phyloP scores from a whole-genome alignment of 2,888 invertebrate genomes.

The Oasisia sp. region DNA sequence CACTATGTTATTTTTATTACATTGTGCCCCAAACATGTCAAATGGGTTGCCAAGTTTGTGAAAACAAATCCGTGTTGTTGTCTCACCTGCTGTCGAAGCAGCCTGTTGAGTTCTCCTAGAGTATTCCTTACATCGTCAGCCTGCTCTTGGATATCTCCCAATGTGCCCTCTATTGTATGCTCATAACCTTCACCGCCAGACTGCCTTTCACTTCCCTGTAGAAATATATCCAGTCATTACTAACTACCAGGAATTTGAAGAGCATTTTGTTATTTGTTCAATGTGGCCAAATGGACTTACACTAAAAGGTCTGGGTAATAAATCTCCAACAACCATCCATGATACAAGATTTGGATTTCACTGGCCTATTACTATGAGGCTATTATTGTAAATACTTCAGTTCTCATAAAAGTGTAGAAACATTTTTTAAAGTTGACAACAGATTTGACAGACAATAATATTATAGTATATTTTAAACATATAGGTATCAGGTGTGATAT shows the following conservation, averaged over 20 bases:
- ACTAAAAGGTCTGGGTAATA: neutral
- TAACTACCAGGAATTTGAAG: neutral
- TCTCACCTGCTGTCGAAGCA: neutral
- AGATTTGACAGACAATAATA: too few relatives aligned
- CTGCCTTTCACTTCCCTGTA: neutral
- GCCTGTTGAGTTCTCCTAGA: neutral
- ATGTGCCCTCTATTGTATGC: neutral
- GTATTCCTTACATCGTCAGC: neutral
- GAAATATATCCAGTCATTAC: neutral
- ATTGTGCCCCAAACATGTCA: too few relatives aligned
- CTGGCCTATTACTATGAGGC: too few relatives aligned
- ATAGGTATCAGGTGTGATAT: too few relatives aligned
- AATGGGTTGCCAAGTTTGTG: neutral
- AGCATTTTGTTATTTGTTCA: neutral
- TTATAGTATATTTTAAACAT: too few relatives aligned
- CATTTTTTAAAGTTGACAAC: too few relatives aligned
- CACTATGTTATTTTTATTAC: too few relatives aligned
- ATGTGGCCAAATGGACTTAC: neutral
- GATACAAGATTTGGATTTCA: neutral
- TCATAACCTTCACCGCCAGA: neutral
- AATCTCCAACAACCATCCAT: neutral
- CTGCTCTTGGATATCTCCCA: neutral
- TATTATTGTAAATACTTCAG: too few relatives aligned
- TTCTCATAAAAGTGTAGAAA: too few relatives aligned
- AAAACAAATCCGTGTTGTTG: neutral